phyloP scores from a whole-genome alignment of 2,797 vertebrate genomes.

The Spheniscus humboldti region DNA sequence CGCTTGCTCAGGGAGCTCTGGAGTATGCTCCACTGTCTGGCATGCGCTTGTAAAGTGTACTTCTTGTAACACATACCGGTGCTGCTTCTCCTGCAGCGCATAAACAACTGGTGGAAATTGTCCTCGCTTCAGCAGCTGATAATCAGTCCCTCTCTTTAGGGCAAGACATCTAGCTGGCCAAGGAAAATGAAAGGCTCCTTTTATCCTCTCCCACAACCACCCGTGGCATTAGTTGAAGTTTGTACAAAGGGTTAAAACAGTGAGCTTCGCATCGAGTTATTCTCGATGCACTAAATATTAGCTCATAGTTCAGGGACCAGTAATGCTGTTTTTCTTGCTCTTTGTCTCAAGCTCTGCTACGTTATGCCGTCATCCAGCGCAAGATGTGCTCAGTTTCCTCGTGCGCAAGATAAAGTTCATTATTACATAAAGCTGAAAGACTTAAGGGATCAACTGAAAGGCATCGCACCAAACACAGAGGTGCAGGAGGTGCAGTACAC shows the following conservation, averaged over 20 bases:
- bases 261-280: not conserved
- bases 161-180: not conserved
- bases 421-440: conserved; percentile 97
- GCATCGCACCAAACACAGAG: conserved; percentile 74
- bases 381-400: conserved; percentile 96
- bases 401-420: conserved; percentile 98
- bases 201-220: not conserved
- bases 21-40: not conserved
- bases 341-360: conserved; percentile 83
- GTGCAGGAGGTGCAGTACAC: conserved; percentile 87
- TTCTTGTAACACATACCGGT: not conserved
- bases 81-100: not conserved
- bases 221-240: not conserved
- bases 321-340: not conserved
- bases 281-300: not conserved
- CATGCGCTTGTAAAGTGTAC: not conserved
- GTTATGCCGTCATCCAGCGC: conserved; percentile 98
- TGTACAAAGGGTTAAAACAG: not conserved
- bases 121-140: not conserved
- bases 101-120: not conserved
- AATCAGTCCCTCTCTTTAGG: not conserved
- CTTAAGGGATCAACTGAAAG: conserved; percentile 89
- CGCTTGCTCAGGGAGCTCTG: not conserved
- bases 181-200: not conserved
- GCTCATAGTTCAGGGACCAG: not conserved